Base-by-base conservation (phyloP, 1,140 invertebrate genomes). In the Hylaeus volcanicus region DNA sequence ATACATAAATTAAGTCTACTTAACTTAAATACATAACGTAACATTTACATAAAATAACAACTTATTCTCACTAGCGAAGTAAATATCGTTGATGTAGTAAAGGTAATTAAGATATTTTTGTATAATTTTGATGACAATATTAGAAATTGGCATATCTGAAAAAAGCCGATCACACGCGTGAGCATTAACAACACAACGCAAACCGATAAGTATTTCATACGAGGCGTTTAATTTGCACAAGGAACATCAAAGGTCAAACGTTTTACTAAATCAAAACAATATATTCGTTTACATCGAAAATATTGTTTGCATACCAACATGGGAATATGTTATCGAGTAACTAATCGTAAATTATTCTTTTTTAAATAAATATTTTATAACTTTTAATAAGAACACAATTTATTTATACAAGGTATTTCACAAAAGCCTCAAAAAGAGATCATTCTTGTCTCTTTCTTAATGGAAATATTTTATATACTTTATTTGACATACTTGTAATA, bases 351-450 rank as follows among this genome's bases (percentile, higher is more conserved):
- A 58, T 56, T 58, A 43, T 56, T 56, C 69, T 66, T 69, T 64
- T 72, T 61, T 72, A 12, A 81, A 78, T 78, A 76, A 75, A 83
- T 74, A 72, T 82, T 77, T 74, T 71, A 79, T 86, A 74, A 79
- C 83, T 83, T 86, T 86, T 83, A 86, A 86, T 86, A 83, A 86
- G 85, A 86, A 86, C 81, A 86, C 84, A 83, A 86, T 86, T 66
- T 65, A 39, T 64, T 79, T 84, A 86, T 85, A 86, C 70, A 84
- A 86, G 79, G 82, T 86, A 81, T 81, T 86, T 69, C 79, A 81
- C 74, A 81, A 81, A 86, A 85, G 83, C 85, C 75, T 75, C 74
- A 73, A 86, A 75, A 85, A 86, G 85, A 86, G 84, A 86, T 86
- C 84, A 86, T 74, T 43, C 37, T 79, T 82, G 63, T 86, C 85